Evolutionary conservation across 2,888 invertebrate species (phyloP).

Genomic region (Malacosoma neustria): DNA sequence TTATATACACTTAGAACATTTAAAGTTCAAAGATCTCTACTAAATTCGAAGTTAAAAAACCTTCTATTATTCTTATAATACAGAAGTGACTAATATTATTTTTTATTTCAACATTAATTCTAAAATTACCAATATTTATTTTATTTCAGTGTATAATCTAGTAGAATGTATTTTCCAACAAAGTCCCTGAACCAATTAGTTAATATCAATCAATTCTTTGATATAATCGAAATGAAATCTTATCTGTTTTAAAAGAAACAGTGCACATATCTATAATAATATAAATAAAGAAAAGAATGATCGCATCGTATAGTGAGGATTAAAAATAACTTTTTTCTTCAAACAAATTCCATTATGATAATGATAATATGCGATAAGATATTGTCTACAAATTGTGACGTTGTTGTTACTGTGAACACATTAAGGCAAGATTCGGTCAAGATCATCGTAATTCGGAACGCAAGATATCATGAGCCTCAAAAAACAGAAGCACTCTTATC

Average conservation of each 20-base stretch:
- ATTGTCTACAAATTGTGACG: constrained; percentile 5
- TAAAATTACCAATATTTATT: no score
- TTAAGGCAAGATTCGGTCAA: constrained; percentile 6
- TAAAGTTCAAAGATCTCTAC: no score
- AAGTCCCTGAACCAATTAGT: constrained; percentile 13
- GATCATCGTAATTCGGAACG: constrained; percentile 4
- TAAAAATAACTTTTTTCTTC: constrained; percentile 40
- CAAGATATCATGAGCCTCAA: background rate
- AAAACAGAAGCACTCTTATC: background rate
- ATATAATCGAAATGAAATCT: constrained; percentile 12
- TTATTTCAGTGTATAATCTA: no score
- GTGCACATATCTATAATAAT: constrained; percentile 17
- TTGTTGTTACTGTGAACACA: background rate
- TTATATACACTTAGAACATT: no score
- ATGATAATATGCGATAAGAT: constrained; percentile 22
- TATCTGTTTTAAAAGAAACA: constrained; percentile 13
- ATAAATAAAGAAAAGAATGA: constrained; percentile 26
- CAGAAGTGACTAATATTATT: no score
- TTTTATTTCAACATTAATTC: no score
- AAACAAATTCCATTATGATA: constrained; percentile 41
- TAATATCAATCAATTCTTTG: constrained; percentile 1
- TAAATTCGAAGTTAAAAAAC: no score
- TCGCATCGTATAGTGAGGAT: constrained; percentile 29
- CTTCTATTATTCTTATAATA: no score
- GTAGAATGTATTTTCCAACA: no score